A percentile compares a stretch with the other conserved stretches of the same genome.
phyloP scores from a whole-genome alignment of 2,797 vertebrate genomes.

The Sebastes steindachneri region DNA sequence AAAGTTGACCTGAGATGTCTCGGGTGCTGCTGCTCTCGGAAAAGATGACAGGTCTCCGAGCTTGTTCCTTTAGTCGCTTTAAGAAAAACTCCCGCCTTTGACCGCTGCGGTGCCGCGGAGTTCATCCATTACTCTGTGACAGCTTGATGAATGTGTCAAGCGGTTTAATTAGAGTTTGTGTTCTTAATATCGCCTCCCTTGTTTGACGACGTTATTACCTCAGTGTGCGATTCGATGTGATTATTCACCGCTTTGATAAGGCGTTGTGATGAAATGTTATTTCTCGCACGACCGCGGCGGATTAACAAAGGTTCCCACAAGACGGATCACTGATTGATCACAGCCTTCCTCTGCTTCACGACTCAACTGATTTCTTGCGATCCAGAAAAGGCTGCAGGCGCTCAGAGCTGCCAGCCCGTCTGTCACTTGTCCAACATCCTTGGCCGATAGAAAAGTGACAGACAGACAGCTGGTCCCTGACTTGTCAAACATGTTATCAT shows the following conservation, averaged over 20 bases:
- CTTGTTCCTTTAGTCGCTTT: constrained; percentile 27
- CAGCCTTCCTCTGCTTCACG: constrained; percentile 16
- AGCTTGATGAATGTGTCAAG: constrained; percentile 51
- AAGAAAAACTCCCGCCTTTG: constrained; percentile 6
- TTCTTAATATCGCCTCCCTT: constrained; percentile 37
- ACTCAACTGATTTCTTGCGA: constrained; percentile 46
- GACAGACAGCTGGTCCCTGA: constrained; percentile 52
- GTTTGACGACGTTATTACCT: constrained; percentile 45
- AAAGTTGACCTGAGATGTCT: constrained; percentile 15
- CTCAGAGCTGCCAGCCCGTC: constrained; percentile 46
- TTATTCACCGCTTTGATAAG: constrained; percentile 48
- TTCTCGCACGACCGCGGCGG: constrained; percentile 6
- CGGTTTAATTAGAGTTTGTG: constrained; percentile 60
- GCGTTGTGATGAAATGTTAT: constrained; percentile 41
- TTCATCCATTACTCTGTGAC: constrained; percentile 38
- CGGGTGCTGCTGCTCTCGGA: not conserved
- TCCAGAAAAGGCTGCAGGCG: constrained; percentile 34
- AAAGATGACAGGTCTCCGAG: constrained; percentile 14
- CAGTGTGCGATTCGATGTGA: constrained; percentile 19
- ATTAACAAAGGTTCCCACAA: constrained; percentile 32
- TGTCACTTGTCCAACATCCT: constrained; percentile 53
- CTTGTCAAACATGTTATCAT: constrained; percentile 54
- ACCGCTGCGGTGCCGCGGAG: not conserved
- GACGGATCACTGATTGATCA: constrained; percentile 43
- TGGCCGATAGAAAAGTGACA: constrained; percentile 39